phyloP scores from a whole-genome alignment of 2,113 vertebrate genomes.

The Marmota flaviventris region DNA sequence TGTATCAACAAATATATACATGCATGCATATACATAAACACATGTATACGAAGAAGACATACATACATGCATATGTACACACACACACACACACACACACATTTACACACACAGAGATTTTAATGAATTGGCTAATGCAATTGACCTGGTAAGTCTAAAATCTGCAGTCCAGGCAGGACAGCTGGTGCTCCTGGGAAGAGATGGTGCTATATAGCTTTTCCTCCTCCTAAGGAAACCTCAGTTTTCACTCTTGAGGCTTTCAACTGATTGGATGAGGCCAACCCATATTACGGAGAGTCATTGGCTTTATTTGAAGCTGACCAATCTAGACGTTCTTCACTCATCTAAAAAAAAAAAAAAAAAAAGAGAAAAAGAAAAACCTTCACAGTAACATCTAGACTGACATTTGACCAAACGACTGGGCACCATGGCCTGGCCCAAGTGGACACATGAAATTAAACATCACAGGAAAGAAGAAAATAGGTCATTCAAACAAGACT shows the following conservation, averaged over 20 bases:
- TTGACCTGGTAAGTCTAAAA: too few relatives aligned
- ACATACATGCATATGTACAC: background rate
- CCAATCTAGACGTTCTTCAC: too few relatives aligned
- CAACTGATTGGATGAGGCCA: background rate
- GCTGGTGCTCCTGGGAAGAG: background rate
- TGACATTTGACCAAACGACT: background rate
- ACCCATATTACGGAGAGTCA: too few relatives aligned
- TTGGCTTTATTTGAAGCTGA: too few relatives aligned
- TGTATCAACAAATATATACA: background rate
- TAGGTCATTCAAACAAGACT: background rate
- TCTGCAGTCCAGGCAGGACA: background rate
- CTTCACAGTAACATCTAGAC: too few relatives aligned
- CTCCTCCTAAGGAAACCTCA: background rate
- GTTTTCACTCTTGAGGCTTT: background rate
- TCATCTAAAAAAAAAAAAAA: background rate
- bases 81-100: background rate
- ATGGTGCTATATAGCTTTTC: background rate
- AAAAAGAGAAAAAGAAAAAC: too few relatives aligned
- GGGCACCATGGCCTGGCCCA: background rate
- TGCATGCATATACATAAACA: background rate
- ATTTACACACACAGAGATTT: background rate
- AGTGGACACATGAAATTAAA: background rate
- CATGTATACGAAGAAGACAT: background rate
- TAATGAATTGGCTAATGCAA: background rate
- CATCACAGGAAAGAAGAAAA: background rate